Evolutionary conservation across 2,888 invertebrate genomes (phyloP), one percentile per base, ranked within the genome.

Genomic region (Sisyra terminalis): DNA sequence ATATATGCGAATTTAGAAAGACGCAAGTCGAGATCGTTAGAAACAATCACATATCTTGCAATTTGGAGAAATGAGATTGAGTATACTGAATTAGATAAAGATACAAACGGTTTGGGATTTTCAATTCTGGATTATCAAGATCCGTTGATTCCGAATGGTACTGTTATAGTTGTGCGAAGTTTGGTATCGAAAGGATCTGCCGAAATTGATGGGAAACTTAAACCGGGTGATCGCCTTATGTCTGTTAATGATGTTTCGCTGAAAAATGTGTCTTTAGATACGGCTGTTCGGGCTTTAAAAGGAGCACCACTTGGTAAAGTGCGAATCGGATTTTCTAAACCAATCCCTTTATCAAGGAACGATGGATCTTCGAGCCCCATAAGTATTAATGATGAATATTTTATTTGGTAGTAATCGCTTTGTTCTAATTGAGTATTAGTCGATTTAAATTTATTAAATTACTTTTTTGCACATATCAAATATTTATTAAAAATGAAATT

Each of bases 111-210:
- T 41, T 78, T 99, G 47, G 98, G 98, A 48, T 98, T 98, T 70
- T 94, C 94, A 51, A 93, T 98, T 56, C 73, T 98, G 49, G 98
- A 92, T 66, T 92, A 92, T 65, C 92, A 92, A 75, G 97, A 98
- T 67, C 97, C 97, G 32, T 71, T 93, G 57, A 94, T 97, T 67
- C 78, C 90, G 44, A 81, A 82, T 55, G 88, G 92, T 55, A 93
- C 93, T 50, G 93, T 96, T 51, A 96, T 97, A 63, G 94, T 97
- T 48, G 90, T 97, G 52, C 76, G 94, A 53, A 94, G 94, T 58
- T 72, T 98, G 50, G 97, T 98, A 44, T 96, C 97, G 29, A 93
- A 94, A 45, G 98, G 98, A 29, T 86, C 90, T n/a, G 98, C 98
- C 11, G 92, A 94, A 65, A 76, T 81, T 50, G 90, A 92, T 58